Evolutionary conservation across 2,113 vertebrate species (phyloP).

Genomic region (Glaucidium brasilianum): DNA sequence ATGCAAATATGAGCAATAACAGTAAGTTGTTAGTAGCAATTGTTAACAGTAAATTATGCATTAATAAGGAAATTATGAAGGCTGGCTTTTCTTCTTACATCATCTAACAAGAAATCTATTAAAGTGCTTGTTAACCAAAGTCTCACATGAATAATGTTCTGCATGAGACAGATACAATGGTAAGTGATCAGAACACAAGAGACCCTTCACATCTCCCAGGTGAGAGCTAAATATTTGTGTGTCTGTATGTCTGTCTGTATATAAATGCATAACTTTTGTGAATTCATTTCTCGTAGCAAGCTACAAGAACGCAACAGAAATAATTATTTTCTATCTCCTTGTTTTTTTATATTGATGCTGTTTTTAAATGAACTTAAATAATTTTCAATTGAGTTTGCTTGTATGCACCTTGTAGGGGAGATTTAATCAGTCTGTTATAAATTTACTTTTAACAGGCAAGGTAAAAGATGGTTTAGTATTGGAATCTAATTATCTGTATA

Average conservation of each 20-base stretch:
- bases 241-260: neutral
- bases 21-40: neutral
- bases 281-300: neutral
- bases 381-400: slow-evolving; percentile 45
- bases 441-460: slow-evolving; percentile 44
- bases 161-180: neutral
- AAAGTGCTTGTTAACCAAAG: neutral
- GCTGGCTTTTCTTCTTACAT: neutral
- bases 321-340: neutral
- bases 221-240: neutral
- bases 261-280: neutral
- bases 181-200: neutral
- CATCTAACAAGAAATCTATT: neutral
- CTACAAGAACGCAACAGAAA: neutral
- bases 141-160: neutral
- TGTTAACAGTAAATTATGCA: neutral
- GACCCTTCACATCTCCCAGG: neutral
- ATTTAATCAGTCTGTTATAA: slow-evolving; percentile 51
- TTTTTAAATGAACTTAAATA: slow-evolving; percentile 23
- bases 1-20: neutral
- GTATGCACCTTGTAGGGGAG: neutral
- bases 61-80: neutral
- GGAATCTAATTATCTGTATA: slow-evolving; percentile 45
- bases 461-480: slow-evolving; percentile 47
- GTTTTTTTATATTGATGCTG: neutral